These are phyloP conservation scores for Microcebus griseorufus DNA, from an alignment of 2,113 vertebrate species.

Conservation along the genomic window DNA sequence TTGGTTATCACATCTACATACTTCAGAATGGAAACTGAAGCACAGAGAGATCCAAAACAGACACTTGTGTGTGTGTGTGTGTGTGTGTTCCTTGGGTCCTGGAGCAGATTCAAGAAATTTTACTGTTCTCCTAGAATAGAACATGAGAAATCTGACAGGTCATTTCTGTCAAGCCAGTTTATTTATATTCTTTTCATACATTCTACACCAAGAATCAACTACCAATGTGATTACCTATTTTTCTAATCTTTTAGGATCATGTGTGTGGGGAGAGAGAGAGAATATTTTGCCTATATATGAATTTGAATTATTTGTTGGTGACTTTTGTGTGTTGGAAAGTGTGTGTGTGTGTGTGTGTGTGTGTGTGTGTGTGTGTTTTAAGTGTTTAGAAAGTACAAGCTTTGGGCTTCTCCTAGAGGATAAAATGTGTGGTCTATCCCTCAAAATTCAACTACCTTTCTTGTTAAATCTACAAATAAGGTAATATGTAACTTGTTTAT, in stretches of 20 bases:
- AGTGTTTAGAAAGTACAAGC: neutral
- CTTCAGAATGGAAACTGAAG: neutral
- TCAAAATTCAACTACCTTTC: neutral
- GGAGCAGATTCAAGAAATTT: neutral
- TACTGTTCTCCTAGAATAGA: neutral
- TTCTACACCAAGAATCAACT: neutral
- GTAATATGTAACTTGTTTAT: neutral
- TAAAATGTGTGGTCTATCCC: neutral
- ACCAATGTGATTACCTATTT: neutral
- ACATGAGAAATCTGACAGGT: neutral
- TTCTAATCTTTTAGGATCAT: neutral
- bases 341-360: neutral
- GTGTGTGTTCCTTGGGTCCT: neutral
- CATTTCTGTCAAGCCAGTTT: neutral
- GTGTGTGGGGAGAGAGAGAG: neutral
- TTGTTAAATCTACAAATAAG: neutral
- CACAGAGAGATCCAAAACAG: neutral
- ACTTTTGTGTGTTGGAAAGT: neutral
- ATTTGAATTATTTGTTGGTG: neutral
- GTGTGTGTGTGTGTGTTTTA: neutral
- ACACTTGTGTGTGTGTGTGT: neutral
- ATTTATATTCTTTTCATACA: neutral
- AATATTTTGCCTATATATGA: neutral
- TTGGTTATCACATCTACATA: neutral
- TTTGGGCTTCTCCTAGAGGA: neutral